Evolutionary conservation across 2,797 vertebrate species (phyloP), one percentile per base, ranked within the genome.

Genomic region (Channa striata): DNA sequence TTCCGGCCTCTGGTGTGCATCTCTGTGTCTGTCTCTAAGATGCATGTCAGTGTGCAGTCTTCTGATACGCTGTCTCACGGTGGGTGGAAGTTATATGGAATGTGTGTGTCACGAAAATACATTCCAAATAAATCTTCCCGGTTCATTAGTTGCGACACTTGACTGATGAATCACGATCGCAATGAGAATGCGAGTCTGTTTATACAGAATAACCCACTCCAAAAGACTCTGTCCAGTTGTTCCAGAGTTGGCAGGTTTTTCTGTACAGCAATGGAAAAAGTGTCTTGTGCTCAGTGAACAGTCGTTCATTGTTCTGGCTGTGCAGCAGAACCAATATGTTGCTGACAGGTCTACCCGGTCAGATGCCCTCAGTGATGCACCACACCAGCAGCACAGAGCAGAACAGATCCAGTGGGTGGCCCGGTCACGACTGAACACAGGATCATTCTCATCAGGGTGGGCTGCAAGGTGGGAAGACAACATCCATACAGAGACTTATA

Each of bases 131-230:
- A 89, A 86, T 92, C 80, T 81, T 69, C 75, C 68, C 42, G 58
- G 75, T 58, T 83, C 87, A 88, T 92, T 91, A 88, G 84, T 81
- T 30, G 14, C 85, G 83, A 91, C 76, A 76, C 72, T 88, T 59
- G 46, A 83, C 73, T 85, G 89, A 90, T 90, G 78, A 92, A 90
- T 92, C 85, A 82, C 84, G 68, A 89, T 86, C 86, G 75, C 69
- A 40, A 72, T 63, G 50, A 74, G 75, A 87, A 90, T 66, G 70
- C 75, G 78, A 80, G 65, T 79, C 68, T 86, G 82, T 89, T 83
- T 78, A 77, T 70, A 68, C 48, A 42, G 72, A 81, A 60, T 62
- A 68, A 71, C 74, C 74, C 59, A 53, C 53, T 69, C 61, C 64
- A 11, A 77, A 70, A 77, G 57, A 79, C 64, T 59, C 42, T 63